These are phyloP conservation scores for human DNA, from an alignment of 2,113 vertebrate genomes.

Conservation along the genomic window GRCh38 chr9:5497001-5497500, in stretches of 20 bases:
- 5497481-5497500: neutral
- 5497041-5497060: neutral
- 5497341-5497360: neutral
- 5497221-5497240: too few relatives aligned
- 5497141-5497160: neutral
- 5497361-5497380: neutral
- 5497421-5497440: neutral
- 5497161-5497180: neutral
- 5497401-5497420: too few relatives aligned
- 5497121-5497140: neutral
- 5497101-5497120: neutral
- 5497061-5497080: neutral
- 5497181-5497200: neutral
- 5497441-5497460: neutral
- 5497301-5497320: neutral
- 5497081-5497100: constrained; percentile 11
- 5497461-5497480: neutral
- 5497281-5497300: neutral
- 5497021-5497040: neutral
- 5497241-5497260: neutral
- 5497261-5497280: neutral
- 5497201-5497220: neutral
- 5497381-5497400: neutral
- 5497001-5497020: neutral
- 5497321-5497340: neutral